These are phyloP conservation scores for Trissonchulus latispiculum DNA, from an alignment of 2,888 invertebrate genomes.

Conservation along the genomic window DNA sequence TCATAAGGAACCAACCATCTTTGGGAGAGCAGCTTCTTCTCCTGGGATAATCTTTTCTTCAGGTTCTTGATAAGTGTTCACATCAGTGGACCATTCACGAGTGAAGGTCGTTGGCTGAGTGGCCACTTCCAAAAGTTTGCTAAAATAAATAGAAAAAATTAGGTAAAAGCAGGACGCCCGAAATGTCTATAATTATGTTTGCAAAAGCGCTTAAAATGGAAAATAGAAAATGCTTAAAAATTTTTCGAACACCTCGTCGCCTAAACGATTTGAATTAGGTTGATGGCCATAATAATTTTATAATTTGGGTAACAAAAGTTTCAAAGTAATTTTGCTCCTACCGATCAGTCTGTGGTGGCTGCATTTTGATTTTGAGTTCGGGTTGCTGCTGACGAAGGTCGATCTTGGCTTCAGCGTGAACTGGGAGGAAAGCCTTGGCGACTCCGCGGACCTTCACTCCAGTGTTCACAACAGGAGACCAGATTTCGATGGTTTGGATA, in stretches of 20 bases:
- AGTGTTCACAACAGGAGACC: slow-evolving; percentile 32
- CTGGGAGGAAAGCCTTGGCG: slow-evolving; percentile 30
- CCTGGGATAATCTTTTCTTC: slow-evolving; percentile 32
- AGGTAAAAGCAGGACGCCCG: too few species aligned
- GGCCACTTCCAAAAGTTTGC: background rate
- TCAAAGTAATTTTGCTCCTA: too few species aligned
- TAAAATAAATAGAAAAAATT: too few species aligned
- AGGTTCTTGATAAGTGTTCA: slow-evolving; percentile 30
- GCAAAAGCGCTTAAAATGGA: too few species aligned
- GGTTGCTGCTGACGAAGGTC: slow-evolving; percentile 14
- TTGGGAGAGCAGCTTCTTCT: slow-evolving; percentile 23
- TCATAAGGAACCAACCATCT: too few species aligned
- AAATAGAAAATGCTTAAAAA: too few species aligned
- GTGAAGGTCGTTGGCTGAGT: slow-evolving; percentile 30
- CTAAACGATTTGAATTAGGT: too few species aligned
- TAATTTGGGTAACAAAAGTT: too few species aligned
- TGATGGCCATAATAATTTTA: too few species aligned
- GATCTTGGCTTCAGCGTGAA: slow-evolving; percentile 28
- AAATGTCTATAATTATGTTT: too few species aligned
- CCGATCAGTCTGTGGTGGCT: too few species aligned
- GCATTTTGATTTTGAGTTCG: background rate
- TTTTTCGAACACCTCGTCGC: too few species aligned
- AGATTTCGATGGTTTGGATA: slow-evolving; percentile 23
- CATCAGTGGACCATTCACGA: slow-evolving; percentile 28
- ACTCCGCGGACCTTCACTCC: slow-evolving; percentile 33